Evolutionary conservation across 2,113 vertebrate species (phyloP).

Genomic region (Pollachius pollachius): DNA sequence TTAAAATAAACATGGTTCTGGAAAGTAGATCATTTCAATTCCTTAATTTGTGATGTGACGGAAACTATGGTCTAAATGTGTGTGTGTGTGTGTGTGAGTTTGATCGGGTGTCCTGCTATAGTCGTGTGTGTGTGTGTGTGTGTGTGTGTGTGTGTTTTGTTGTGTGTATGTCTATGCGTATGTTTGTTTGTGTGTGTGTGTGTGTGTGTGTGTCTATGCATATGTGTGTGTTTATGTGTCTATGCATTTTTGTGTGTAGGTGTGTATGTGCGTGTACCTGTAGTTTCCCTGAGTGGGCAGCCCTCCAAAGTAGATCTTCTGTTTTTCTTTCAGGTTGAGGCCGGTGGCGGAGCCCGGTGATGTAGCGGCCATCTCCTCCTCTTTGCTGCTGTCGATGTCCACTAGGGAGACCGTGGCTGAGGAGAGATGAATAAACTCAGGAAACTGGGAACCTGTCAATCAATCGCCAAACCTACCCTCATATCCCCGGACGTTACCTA

Average conservation of each 20-base stretch:
- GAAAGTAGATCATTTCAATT: too few species aligned
- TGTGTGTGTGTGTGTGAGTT: too few species aligned
- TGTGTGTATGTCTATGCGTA: too few species aligned
- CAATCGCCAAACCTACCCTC: too few species aligned
- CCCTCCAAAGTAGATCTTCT: constrained; percentile 96
- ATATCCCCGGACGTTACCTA: too few species aligned
- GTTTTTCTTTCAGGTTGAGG: constrained; percentile 88
- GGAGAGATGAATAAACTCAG: not conserved
- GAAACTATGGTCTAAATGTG: too few species aligned
- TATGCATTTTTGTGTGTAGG: not conserved
- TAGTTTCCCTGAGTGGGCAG: constrained; percentile 87
- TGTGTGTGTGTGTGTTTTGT: too few species aligned
- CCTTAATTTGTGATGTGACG: too few species aligned
- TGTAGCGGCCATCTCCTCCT: constrained; percentile 77
- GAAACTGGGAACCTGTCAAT: too few species aligned
- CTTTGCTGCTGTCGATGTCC: constrained; percentile 81
- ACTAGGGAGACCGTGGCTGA: constrained; percentile 86
- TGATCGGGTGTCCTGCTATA: too few species aligned
- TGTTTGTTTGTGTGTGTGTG: not conserved
- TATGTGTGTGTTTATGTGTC: not conserved
- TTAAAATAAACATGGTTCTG: too few species aligned
- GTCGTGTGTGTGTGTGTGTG: too few species aligned
- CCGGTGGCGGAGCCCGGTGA: constrained; percentile 88
- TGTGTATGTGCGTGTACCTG: constrained; percentile 75
- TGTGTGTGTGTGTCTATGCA: not conserved